Percentiles rank a stretch among this genome's conserved stretches.
These are phyloP conservation scores for Pteromalus puparum DNA, from an alignment of 1,140 invertebrate genomes.

Conservation along the genomic window DNA sequence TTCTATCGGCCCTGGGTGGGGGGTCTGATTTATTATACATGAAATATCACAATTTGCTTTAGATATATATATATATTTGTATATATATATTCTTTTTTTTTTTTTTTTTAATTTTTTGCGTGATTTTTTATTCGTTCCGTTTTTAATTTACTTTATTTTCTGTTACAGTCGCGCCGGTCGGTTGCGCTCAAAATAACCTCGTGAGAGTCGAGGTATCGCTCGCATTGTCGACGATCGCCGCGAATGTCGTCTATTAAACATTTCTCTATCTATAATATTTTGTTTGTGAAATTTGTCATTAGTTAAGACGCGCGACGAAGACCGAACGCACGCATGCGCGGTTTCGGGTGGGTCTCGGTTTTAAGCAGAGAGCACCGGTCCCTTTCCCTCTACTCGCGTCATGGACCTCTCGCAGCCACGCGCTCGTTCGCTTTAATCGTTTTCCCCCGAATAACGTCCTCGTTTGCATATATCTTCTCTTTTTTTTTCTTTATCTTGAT, in stretches of 20 bases:
- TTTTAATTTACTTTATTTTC: slow-evolving; percentile 20
- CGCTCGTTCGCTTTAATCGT: slow-evolving; percentile 33
- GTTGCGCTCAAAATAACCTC: not conserved
- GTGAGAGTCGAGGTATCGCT: slow-evolving; percentile 15
- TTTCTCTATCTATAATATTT: slow-evolving; percentile 51
- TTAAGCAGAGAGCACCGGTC: slow-evolving; percentile 11
- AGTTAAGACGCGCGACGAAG: slow-evolving; percentile 38
- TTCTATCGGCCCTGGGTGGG: slow-evolving; percentile 55
- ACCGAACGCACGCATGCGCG: slow-evolving; percentile 27
- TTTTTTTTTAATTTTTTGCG: slow-evolving; percentile 48
- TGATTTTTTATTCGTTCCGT: slow-evolving; percentile 30
- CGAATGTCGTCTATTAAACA: slow-evolving; percentile 18
- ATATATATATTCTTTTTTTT: slow-evolving; percentile 41
- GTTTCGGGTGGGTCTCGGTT: not conserved
- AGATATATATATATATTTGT: slow-evolving; percentile 45
- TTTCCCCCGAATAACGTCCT: slow-evolving; percentile 34
- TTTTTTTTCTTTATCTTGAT: not conserved
- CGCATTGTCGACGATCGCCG: slow-evolving; percentile 24
- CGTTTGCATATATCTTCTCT: slow-evolving; percentile 11
- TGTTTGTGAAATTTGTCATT: slow-evolving; percentile 48
- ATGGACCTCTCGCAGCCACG: not conserved
- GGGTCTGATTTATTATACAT: slow-evolving; percentile 65
- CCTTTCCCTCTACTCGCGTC: not conserved
- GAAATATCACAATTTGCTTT: slow-evolving; percentile 72
- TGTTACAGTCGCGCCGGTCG: not conserved